Base-by-base conservation (phyloP, 2,888 invertebrate genomes). In the Stegana nigrithorax region DNA sequence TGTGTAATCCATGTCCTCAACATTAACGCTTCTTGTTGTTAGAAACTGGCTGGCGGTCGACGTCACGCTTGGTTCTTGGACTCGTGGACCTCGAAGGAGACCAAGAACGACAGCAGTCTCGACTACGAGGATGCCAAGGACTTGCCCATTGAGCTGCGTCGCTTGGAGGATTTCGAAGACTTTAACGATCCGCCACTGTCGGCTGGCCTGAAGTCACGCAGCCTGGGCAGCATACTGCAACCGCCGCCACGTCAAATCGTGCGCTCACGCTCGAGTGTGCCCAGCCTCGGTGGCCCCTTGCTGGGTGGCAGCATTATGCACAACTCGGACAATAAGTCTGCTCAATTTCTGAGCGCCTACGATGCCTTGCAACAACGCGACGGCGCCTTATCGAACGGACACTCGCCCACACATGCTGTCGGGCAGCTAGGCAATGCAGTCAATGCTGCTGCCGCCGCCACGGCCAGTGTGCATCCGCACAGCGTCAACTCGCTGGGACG, bases 71-170 rank as follows among this genome's bases (percentile, higher is more conserved):
- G 92, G 92, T 94, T 95, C 81, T 87, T 94, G 12, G 93, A 93
- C 55, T 92, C 93, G 0, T 94, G 93, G 93, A 90, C 90, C 58
- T 84, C 87, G 19, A 86, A 87, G 75, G 86, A 88, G 67, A 81
- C 87, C 50, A 84, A 84, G 68, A 89, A 90, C 70, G 88, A 89
- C 68, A 88, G 88, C 58, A 90, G 89, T 71, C 87, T 89, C 67
- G 89, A 89, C 70, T 88, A 87, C 67, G 89, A 90, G 69, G 88
- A 88, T 73, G 90, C 89, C 64, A 92, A 92, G 75, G 94, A 96
- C 81, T 87, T 96, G 67, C 96, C 76, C 36, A 96, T 96, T 61
- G 96, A 96, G 86, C 86, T 96, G 60, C 89, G 95, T 27, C 89
- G 95, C 39, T 87, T 96, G 63, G 93, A 93, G 80, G 90, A 90